phyloP scores from a whole-genome alignment of 53 echinoderm and acorn worm genomes.

The Crossaster papposus region DNA sequence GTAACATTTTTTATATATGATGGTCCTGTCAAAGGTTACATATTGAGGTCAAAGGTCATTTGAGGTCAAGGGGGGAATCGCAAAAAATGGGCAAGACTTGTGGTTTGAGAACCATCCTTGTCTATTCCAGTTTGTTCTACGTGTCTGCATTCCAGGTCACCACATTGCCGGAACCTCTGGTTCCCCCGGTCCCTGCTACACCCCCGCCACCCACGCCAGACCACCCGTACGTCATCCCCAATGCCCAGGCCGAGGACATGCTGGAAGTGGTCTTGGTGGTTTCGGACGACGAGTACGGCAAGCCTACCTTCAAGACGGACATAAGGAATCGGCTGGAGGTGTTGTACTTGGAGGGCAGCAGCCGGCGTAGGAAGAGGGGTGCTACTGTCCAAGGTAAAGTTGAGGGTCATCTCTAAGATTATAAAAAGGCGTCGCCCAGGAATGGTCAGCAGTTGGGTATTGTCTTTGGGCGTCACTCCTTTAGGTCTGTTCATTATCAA shows the following conservation, averaged over 20 bases:
- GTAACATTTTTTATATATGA: too few relatives aligned
- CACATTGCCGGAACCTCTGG: conserved; percentile 16
- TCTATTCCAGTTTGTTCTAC: too few relatives aligned
- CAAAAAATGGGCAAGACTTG: too few relatives aligned
- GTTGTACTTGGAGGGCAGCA: conserved; percentile 30
- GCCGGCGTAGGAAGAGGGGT: not conserved
- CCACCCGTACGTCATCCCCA: conserved; percentile 37
- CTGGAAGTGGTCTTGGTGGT: conserved; percentile 26
- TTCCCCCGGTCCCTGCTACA: not conserved
- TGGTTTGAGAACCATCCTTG: too few relatives aligned
- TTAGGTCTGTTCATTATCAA: too few relatives aligned
- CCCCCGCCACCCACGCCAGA: conserved; percentile 12
- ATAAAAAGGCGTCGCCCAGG: too few relatives aligned
- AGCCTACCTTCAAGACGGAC: conserved; percentile 19
- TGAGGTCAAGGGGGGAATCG: too few relatives aligned
- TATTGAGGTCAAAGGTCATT: too few relatives aligned
- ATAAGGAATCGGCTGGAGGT: conserved; percentile 30
- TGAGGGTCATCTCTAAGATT: not conserved
- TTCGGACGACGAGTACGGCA: not conserved
- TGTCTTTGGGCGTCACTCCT: too few relatives aligned
- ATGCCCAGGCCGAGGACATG: conserved; percentile 6
- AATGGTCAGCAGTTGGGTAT: too few relatives aligned
- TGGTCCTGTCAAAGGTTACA: too few relatives aligned
- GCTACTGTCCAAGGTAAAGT: not conserved
- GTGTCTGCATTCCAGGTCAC: conserved; percentile 6